Evolutionary conservation across 2,888 invertebrate species (phyloP).

Genomic region (Lasioglossum lativentre): DNA sequence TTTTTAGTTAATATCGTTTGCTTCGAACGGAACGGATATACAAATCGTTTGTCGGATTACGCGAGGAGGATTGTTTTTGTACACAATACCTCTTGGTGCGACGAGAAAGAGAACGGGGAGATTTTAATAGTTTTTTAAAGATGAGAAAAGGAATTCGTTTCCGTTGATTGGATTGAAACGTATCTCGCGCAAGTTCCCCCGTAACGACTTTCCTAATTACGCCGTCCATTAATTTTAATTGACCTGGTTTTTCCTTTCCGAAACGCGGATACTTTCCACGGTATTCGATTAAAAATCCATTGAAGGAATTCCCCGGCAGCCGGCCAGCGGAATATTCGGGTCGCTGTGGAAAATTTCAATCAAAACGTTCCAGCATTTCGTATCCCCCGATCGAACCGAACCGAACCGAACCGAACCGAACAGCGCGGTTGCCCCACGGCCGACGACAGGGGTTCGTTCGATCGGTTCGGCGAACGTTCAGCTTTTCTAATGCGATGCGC

Average conservation of each 20-base stretch:
- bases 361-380: conserved; percentile 14
- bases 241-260: conserved; percentile 60
- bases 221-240: conserved; percentile 68
- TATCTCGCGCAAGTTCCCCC: conserved; percentile 52
- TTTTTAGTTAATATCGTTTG: not conserved
- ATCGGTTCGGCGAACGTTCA: conserved; percentile 22
- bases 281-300: conserved; percentile 57
- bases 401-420: not conserved
- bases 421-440: not conserved
- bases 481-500: conserved; percentile 49
- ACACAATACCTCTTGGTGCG: not conserved
- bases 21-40: conserved; percentile 5
- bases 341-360: conserved; percentile 28
- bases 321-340: conserved; percentile 10
- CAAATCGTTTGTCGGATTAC: not conserved
- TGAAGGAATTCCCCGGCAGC: conserved; percentile 20
- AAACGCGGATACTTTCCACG: conserved; percentile 49
- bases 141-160: conserved; percentile 61
- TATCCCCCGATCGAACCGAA: not conserved
- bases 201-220: conserved; percentile 67
- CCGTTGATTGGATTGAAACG: conserved; percentile 63
- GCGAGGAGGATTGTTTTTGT: conserved; percentile 31
- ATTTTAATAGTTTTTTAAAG: conserved; percentile 64
- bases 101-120: not conserved
- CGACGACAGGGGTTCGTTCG: not conserved